Evolutionary conservation across 2,113 vertebrate genomes (phyloP), one percentile per base, ranked within the genome.

Genomic region (Todiramphus saurophagus): DNA sequence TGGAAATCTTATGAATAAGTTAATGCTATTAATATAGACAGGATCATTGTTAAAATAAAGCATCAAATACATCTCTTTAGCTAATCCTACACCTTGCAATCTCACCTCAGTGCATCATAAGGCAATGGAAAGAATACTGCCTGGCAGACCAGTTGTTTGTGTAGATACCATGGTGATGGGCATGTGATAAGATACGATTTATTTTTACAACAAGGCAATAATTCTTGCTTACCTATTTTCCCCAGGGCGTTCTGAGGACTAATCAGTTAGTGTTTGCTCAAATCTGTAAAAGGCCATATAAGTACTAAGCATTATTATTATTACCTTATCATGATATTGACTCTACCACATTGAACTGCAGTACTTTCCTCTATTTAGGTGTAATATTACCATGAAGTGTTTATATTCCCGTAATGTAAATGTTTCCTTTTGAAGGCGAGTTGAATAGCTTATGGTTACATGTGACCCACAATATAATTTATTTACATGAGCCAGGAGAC

Each of bases 201-300:
- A 84, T 91, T 95, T 96, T 96, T 95, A 96, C 83, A 96, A 95
- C 59, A 76, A 68, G 69, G 89, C 78, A 95, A 80, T 95, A 97
- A 96, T 76, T 95, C 89, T 87, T 79, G 41, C 85, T 77, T 86
- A 91, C 80, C 41, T 73, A 27, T 89, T 94, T 93, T 35, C 75
- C 75, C 50, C 70, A 78, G 77, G 66, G 67, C 76, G 69, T 87
- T 89, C 75, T 39, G 62, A 94, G 83, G 83, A 74, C 66, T 95
- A 94, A 95, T 96, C 94, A 85, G 92, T 78, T 87, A 73, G 73
- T 92, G 83, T 95, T 96, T 96, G 77, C 91, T 87, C 74, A 92
- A 82, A 90, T 83, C 87, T 76, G 92, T 82, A 72, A 94, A 94
- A 96, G 89, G 81, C 94, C 75, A 67, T 95, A 87, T 85, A 95